Percentiles rank a stretch among this genome's conserved stretches.
Evolutionary conservation across 2,797 vertebrate species (phyloP).

Genomic region (Gallinago stenura): DNA sequence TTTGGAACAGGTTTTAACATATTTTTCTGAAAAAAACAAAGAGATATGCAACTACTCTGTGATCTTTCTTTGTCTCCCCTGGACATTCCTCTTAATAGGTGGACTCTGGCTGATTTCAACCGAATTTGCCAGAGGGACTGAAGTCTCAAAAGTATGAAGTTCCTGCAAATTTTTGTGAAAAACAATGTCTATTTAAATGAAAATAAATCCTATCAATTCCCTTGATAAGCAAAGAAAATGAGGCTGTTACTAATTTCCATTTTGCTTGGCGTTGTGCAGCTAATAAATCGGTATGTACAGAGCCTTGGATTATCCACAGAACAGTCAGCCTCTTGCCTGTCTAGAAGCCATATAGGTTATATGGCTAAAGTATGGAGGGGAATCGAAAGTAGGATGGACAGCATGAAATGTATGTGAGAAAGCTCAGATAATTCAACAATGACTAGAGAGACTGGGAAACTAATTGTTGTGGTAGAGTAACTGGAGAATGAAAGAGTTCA

Average conservation of each 20-base stretch:
- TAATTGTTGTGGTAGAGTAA: background rate
- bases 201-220: background rate
- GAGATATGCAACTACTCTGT: background rate
- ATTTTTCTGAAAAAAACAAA: background rate
- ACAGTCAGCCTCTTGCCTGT: background rate
- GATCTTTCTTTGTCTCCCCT: background rate
- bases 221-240: background rate
- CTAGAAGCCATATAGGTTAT: background rate
- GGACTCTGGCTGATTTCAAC: background rate
- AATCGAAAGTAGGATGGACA: background rate
- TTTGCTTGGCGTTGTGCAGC: background rate
- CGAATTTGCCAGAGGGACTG: background rate
- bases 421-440: background rate
- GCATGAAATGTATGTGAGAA: background rate
- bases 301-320: background rate
- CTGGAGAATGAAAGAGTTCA: background rate
- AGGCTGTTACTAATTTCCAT: background rate
- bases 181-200: background rate
- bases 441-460: background rate
- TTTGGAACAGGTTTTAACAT: background rate
- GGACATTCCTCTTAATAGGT: background rate
- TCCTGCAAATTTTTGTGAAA: background rate
- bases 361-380: rapidly evolving
- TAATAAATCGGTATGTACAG: background rate
- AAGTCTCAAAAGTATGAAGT: background rate